Percentiles rank a stretch among this genome's conserved stretches.
Conservation (phyloP, 2,888 invertebrate genomes). For the Odontocerum albicorne region DNA sequence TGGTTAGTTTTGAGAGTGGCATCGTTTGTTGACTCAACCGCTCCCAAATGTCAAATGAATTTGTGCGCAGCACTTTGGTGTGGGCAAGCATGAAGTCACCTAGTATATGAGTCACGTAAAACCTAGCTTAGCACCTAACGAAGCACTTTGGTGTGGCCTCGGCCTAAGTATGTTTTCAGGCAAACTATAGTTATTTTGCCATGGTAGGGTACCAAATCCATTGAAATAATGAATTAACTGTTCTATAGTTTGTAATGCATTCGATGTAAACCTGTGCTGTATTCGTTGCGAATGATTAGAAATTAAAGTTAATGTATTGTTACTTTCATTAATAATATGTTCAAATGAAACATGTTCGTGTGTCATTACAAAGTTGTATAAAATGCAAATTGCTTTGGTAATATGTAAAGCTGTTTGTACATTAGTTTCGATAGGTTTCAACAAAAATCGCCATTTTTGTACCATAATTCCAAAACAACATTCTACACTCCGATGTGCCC, state of each 20-base stretch:
- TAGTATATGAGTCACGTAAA: no score
- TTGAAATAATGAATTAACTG: background rate
- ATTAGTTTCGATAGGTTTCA: background rate
- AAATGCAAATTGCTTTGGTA: no score
- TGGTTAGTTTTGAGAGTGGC: no score
- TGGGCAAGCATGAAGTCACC: no score
- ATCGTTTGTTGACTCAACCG: no score
- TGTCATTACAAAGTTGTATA: no score
- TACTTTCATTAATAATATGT: background rate
- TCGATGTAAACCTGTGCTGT: background rate
- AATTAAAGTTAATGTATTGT: background rate
- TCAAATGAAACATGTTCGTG: background rate
- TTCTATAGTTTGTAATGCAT: background rate
- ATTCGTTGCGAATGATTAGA: background rate
- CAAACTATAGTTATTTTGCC: background rate
- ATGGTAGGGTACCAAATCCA: background rate
- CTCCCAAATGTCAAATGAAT: no score
- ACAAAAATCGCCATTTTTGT: background rate
- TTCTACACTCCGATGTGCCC: slow-evolving; percentile 7
- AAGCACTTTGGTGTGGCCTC: no score
- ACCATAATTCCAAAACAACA: slow-evolving; percentile 7
- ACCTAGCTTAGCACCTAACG: no score
- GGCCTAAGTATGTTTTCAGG: background rate
- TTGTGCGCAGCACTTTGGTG: no score
- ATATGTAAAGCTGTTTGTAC: background rate